Conservation (phyloP, 2,113 vertebrate species). For the Strix uralensis region DNA sequence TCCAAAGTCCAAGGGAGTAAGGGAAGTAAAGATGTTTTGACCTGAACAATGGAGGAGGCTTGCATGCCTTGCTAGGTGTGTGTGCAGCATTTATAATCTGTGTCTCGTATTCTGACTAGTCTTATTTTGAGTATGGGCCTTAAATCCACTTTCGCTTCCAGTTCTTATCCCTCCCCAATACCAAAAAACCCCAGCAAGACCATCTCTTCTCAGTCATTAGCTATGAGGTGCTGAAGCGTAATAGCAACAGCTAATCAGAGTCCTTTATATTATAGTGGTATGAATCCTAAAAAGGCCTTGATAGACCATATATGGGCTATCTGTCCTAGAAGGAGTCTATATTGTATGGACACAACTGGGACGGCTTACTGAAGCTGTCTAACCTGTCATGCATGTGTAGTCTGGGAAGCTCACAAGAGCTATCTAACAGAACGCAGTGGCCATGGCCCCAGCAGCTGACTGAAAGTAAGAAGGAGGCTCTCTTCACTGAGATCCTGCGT, state of each 20-base stretch:
- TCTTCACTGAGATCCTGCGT: neutral
- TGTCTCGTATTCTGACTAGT: neutral
- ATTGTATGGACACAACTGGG: neutral
- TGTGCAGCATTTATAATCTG: neutral
- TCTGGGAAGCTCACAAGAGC: neutral
- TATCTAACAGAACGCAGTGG: fast-evolving
- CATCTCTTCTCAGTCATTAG: neutral
- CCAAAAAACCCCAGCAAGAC: neutral
- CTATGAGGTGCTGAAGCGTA: neutral
- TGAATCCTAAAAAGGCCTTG: neutral
- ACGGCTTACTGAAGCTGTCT: neutral
- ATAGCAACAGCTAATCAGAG: neutral
- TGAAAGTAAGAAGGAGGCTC: neutral
- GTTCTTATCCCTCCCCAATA: neutral
- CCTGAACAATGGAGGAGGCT: neutral
- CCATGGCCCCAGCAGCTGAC: neutral
- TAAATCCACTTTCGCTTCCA: neutral
- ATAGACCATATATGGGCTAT: neutral
- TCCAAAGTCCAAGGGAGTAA: neutral
- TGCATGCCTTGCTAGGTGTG: fast-evolving
- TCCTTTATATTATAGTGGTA: too few species aligned
- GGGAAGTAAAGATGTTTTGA: neutral
- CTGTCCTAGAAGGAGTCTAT: neutral
- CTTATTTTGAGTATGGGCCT: neutral
- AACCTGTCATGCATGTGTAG: neutral